Evolutionary conservation across 2,888 invertebrate species (phyloP), one percentile per base, ranked within the genome.

Genomic region (Agonum fuliginosum): DNA sequence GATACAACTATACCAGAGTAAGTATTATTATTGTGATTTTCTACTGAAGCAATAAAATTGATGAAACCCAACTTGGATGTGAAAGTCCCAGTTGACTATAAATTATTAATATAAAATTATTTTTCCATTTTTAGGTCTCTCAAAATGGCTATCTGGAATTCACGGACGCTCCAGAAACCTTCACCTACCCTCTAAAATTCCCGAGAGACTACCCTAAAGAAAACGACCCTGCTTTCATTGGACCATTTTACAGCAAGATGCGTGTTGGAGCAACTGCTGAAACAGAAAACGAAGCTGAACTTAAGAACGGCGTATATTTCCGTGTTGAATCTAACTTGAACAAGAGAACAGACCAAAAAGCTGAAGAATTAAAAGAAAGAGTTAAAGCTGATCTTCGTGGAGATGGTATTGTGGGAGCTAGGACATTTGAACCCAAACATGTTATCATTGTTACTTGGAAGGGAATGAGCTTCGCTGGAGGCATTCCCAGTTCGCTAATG

Each of bases 401-500:
- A 1, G 91, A 94, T 80, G 95, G 95, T 10, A 95, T 97, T 22
- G 94, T 95, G 8, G 97, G 97, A 0, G 92, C 95, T 0, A 93
- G 94, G 43, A 92, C 93, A 1, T 97, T 97, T 87, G 90, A 91
- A 79, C 96, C 97, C 0, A 95, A 95, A 83, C 95, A 95, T 83
- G 94, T 92, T 2, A 87, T 94, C 78, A 93, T 96, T 78, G 90
- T 95, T 73, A 97, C 97, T 0, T 97, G 97, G 97, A 94, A 94
- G 86, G 96, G 97, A 86, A 93, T 97, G 88, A 94, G 95, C 0
- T 95, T 95, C 84, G 91, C 93, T 82, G 95, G 95, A 54, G 95
- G 95, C 80, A 93, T 93, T 81, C 93, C 92, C 80, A 92, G 92
- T 85, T 91, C 94, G 0, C 86, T 93, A 20, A 92, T 88, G 83